Conservation (phyloP, 2,113 vertebrate genomes). For the Bos indicus region DNA sequence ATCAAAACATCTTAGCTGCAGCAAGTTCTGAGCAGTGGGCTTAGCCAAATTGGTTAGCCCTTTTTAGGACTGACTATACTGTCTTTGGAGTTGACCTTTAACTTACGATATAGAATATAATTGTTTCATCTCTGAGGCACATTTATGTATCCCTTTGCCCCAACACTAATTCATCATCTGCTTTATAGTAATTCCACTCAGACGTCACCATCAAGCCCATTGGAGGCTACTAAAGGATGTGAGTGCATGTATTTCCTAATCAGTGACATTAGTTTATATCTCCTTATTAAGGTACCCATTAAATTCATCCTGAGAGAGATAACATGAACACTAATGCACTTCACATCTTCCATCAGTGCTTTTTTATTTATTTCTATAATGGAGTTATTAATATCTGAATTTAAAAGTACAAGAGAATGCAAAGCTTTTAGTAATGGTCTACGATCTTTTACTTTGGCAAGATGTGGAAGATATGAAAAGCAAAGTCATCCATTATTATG, state of each 20-base stretch:
- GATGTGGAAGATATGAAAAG: not conserved
- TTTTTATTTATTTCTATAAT: conserved; percentile 73
- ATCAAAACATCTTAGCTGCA: conserved; percentile 66
- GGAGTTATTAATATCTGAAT: conserved; percentile 40
- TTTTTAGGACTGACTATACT: conserved; percentile 29
- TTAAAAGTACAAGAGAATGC: conserved; percentile 47
- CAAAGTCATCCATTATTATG: conserved; percentile 30
- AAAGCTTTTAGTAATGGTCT: conserved; percentile 62
- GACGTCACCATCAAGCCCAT: conserved; percentile 51
- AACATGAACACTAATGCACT: conserved; percentile 61
- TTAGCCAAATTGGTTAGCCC: conserved; percentile 22
- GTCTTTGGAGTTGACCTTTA: conserved; percentile 61
- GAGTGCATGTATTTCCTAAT: conserved; percentile 61
- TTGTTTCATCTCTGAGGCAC: conserved; percentile 50
- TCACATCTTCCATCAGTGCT: conserved; percentile 63
- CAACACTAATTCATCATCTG: conserved; percentile 56
- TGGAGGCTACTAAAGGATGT: conserved; percentile 33
- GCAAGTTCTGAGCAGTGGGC: conserved; percentile 13
- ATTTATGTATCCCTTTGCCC: conserved; percentile 65
- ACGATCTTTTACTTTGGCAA: conserved; percentile 33
- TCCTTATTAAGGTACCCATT: conserved; percentile 73
- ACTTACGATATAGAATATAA: conserved; percentile 52
- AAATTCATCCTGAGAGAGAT: conserved; percentile 68
- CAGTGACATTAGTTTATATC: conserved; percentile 69
- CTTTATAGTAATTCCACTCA: conserved; percentile 64